Evolutionary conservation across 2,113 vertebrate species (phyloP).

Genomic region (Geococcyx californianus): DNA sequence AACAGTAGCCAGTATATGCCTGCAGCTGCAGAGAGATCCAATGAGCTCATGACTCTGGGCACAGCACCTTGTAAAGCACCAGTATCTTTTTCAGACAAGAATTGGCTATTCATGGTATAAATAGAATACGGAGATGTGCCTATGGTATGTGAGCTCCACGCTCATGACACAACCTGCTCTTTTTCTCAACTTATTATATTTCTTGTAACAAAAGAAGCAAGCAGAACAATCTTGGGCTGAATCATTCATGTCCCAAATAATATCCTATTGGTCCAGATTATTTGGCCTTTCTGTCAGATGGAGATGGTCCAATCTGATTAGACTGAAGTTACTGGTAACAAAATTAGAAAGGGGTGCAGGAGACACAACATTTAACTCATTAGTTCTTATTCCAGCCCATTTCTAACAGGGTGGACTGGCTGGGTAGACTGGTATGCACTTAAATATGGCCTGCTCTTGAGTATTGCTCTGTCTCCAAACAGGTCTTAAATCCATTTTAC

Average conservation of each 20-base stretch:
- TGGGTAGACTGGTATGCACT: not conserved
- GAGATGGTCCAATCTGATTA: not conserved
- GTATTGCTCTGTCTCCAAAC: conserved; percentile 24
- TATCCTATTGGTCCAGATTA: not conserved
- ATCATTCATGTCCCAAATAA: not conserved
- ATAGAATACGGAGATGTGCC: not conserved
- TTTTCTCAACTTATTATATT: not conserved
- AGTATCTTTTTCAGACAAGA: not conserved
- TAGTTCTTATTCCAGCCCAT: not conserved
- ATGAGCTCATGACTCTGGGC: not conserved
- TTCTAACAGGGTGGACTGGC: not conserved
- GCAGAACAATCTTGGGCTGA: not conserved
- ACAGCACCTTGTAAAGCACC: not conserved
- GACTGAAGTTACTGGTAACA: not conserved
- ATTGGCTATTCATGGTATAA: not conserved
- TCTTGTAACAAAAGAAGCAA: not conserved
- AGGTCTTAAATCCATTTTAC: conserved; percentile 85
- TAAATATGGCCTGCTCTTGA: not conserved
- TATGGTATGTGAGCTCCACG: not conserved
- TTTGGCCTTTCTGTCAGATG: not conserved
- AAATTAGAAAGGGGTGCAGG: not conserved
- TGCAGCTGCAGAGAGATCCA: not conserved
- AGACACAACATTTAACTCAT: not conserved
- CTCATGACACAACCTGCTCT: not conserved
- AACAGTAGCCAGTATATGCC: not conserved